phyloP scores from a whole-genome alignment of 2,113 vertebrate genomes.

The Rattus norvegicus region GRCr8 NC_086028.1:87028001-87028500 shows the following conservation, averaged over 20 bases:
- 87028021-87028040: background rate
- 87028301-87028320: background rate
- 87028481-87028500: too few relatives aligned
- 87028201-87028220: background rate
- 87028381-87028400: too few relatives aligned
- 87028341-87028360: background rate
- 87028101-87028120: background rate
- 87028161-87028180: background rate
- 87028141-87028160: background rate
- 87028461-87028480: too few relatives aligned
- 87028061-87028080: too few relatives aligned
- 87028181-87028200: background rate
- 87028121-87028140: background rate
- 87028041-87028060: too few relatives aligned
- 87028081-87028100: too few relatives aligned
- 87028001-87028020: background rate
- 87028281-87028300: background rate
- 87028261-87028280: background rate
- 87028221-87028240: too few relatives aligned
- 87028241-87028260: background rate
- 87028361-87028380: background rate
- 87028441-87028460: too few relatives aligned
- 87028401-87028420: too few relatives aligned
- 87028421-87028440: too few relatives aligned
- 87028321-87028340: background rate